These are phyloP conservation scores for Artibeus lituratus DNA, from an alignment of 2,797 vertebrate species.

Conservation along the genomic window DNA sequence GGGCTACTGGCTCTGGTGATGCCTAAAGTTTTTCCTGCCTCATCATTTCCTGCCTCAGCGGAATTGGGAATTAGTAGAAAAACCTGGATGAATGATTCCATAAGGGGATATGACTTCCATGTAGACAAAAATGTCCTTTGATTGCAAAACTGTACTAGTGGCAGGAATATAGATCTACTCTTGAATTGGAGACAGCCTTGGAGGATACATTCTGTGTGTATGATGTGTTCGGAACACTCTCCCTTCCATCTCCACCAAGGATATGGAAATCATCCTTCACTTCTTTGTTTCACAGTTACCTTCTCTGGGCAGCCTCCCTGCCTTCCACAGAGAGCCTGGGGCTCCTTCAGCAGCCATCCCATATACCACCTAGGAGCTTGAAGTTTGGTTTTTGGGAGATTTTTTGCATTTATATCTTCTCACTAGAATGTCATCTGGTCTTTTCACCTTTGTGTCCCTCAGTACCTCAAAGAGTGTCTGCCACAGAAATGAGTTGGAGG, in stretches of 20 bases:
- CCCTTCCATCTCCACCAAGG: background rate
- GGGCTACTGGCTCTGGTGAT: background rate
- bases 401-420: slow-evolving; percentile 17
- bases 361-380: background rate
- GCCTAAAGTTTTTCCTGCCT: background rate
- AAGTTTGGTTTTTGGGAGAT: too few species aligned
- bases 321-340: background rate
- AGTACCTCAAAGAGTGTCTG: background rate
- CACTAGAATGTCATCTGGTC: background rate
- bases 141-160: background rate
- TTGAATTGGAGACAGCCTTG: background rate
- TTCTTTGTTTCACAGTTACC: background rate
- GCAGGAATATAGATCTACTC: background rate
- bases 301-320: background rate
- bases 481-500: background rate
- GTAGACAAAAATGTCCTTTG: background rate
- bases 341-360: background rate
- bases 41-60: background rate
- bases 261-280: background rate
- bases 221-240: background rate
- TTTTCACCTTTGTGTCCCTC: background rate
- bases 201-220: background rate
- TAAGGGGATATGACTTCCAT: background rate
- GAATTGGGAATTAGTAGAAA: background rate
- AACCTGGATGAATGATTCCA: background rate